Evolutionary conservation across 2,888 invertebrate species (phyloP).

Genomic region (Ochropleura leucogaster): DNA sequence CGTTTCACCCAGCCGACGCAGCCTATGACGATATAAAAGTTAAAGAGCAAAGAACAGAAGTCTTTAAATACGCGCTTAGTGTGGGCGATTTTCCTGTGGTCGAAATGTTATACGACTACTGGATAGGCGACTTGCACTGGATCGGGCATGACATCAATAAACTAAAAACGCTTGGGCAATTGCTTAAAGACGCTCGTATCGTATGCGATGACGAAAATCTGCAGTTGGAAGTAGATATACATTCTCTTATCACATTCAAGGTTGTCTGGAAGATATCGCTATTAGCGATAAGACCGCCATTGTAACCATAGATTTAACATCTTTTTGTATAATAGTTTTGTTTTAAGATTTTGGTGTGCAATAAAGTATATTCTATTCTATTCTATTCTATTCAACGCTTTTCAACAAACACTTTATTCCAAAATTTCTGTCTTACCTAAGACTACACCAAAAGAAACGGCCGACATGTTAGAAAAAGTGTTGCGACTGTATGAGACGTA

Average conservation of each 20-base stretch:
- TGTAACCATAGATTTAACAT: no score
- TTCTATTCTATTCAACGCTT: no score
- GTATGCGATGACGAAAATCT: not conserved
- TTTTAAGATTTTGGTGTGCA: no score
- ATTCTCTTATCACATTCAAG: constrained; percentile 21
- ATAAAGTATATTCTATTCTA: no score
- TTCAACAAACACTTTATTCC: constrained; percentile 27
- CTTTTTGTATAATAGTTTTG: no score
- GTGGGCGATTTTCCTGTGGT: constrained; percentile 26
- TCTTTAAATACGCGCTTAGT: constrained; percentile 35
- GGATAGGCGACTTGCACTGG: constrained; percentile 48
- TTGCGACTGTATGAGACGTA: constrained; percentile 31
- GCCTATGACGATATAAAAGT: constrained; percentile 13
- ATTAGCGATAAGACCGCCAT: no score
- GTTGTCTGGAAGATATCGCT: no score
- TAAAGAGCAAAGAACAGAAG: constrained; percentile 18
- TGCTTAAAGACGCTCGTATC: constrained; percentile 5
- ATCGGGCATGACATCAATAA: constrained; percentile 18
- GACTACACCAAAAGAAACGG: not conserved
- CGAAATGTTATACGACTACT: constrained; percentile 55
- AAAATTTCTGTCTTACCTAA: not conserved
- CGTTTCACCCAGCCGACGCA: constrained; percentile 29
- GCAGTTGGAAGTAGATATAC: not conserved
- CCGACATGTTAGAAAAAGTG: constrained; percentile 5
- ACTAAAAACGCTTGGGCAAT: constrained; percentile 16